Base-by-base conservation (phyloP, 2,888 invertebrate genomes). In the Noctua fimbriata region DNA sequence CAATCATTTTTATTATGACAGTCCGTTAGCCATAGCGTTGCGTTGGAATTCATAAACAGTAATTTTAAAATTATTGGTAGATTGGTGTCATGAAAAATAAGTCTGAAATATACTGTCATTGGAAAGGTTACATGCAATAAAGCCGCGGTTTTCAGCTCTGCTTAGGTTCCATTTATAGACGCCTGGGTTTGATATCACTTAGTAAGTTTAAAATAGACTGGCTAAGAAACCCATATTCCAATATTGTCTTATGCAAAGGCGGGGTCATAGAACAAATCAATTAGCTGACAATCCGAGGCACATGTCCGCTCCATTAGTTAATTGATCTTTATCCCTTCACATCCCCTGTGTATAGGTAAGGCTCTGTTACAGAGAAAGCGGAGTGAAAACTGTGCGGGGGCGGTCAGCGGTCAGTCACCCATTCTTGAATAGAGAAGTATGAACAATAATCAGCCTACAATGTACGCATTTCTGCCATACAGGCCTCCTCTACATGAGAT, bases 281-380 rank as follows among this genome's bases (percentile, higher is more conserved):
- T 93, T 93, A 93, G 87, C 83, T 76, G 81, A 80, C 84, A 86
- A 83, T 89, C 87, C 81, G 69, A 86, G 86, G 84, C 88, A 89
- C 87, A 88, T 86, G 90, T 90, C 81, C 83, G 79, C 77, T 87
- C 91, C 93, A 93, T 93, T 94, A 93, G 92, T 89, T 92, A 92
- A 93, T 93, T 92, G 91, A 90, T 91, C 89, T 88, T 90, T 81
- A 90, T 89, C 84, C 79, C 86, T 75, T 73, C 41, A 69, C 36
- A 77, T 84, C 83, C 86, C 70, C 18, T 60, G 69, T 49, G 44
- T 71, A 71, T 60, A 66, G 41, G 28, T 78, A 52, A 52, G 21
- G n/a, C 41, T 70, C 18, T 83, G 78, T 18, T 77, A 41, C 21
- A 52, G 9, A n/a, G 41, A n/a, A 44, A 6, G 52, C n/a, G 49